Conservation (phyloP, 1,140 invertebrate genomes). For the Formica exsecta region DNA sequence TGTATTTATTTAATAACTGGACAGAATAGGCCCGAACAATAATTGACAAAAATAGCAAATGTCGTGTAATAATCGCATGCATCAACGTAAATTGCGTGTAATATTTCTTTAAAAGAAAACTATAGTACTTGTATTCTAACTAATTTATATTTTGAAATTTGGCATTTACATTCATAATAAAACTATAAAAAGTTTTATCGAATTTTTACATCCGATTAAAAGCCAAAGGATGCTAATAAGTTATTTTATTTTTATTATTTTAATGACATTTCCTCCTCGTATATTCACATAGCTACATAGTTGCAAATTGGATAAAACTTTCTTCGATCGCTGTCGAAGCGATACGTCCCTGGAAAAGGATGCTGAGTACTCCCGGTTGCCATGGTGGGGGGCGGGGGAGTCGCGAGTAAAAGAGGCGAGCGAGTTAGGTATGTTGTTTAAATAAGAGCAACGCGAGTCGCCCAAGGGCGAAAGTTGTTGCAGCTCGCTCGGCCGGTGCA, state of each 20-base stretch:
- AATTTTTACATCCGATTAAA: neutral
- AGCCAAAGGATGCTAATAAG: neutral
- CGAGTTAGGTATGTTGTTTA: slow-evolving; percentile 85
- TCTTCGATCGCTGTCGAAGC: slow-evolving; percentile 13
- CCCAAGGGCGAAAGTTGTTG: slow-evolving; percentile 85
- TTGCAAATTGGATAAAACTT: slow-evolving; percentile 24
- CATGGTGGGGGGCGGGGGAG: slow-evolving; percentile 83
- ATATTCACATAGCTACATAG: neutral
- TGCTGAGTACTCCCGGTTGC: slow-evolving; percentile 74
- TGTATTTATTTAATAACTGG: neutral
- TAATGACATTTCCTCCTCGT: neutral
- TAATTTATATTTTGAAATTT: neutral
- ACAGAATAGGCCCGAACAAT: neutral
- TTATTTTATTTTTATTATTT: neutral
- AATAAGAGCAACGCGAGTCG: slow-evolving; percentile 84
- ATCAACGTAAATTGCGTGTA: neutral
- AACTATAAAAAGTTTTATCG: neutral
- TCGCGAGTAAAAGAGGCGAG: slow-evolving; percentile 80
- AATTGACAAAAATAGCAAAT: neutral
- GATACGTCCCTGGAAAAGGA: slow-evolving; percentile 77
- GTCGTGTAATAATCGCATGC: neutral
- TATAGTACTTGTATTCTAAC: neutral
- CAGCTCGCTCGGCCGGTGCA: slow-evolving; percentile 71
- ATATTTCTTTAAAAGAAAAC: neutral
- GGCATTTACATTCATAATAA: neutral